Conservation (phyloP, 35 echinoderm and acorn worm genomes). For the Apostichopus parvimensis region DNA sequence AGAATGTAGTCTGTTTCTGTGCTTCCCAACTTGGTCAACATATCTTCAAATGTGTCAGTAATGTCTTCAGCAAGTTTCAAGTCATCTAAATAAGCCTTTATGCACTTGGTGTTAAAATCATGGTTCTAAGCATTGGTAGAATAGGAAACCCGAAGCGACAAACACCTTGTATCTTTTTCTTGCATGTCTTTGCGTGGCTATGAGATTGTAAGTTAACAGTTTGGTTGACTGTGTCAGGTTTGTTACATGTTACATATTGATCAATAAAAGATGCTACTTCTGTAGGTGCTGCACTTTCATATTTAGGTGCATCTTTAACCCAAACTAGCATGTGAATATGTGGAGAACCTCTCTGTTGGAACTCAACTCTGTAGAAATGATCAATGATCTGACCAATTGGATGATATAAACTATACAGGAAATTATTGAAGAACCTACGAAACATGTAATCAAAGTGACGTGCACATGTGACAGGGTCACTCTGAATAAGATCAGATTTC, state of each 20-base stretch:
- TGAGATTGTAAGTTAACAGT: constrained; percentile 59
- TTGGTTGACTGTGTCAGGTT: constrained; percentile 23
- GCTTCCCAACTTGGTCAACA: too few species aligned
- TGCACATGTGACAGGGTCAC: constrained; percentile 36
- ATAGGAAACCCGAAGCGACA: background rate
- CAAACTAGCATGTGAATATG: too few species aligned
- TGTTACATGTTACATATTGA: background rate
- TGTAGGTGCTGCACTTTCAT: background rate
- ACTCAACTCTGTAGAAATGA: too few species aligned
- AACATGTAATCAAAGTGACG: too few species aligned
- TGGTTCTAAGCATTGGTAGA: constrained; percentile 66
- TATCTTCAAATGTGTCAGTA: too few species aligned
- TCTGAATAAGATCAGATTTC: constrained; percentile 31
- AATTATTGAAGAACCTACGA: too few species aligned
- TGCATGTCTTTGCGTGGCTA: background rate
- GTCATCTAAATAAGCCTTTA: background rate
- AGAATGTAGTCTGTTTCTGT: constrained; percentile 62
- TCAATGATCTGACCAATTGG: too few species aligned
- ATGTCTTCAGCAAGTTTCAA: background rate
- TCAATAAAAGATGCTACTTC: constrained; percentile 63
- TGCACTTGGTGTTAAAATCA: constrained; percentile 52
- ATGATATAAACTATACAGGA: too few species aligned
- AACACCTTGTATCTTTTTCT: constrained; percentile 49
- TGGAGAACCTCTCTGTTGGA: background rate
- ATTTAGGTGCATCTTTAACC: background rate